phyloP scores from a whole-genome alignment of 2,113 vertebrate species.

The Hepsetus odoe region DNA sequence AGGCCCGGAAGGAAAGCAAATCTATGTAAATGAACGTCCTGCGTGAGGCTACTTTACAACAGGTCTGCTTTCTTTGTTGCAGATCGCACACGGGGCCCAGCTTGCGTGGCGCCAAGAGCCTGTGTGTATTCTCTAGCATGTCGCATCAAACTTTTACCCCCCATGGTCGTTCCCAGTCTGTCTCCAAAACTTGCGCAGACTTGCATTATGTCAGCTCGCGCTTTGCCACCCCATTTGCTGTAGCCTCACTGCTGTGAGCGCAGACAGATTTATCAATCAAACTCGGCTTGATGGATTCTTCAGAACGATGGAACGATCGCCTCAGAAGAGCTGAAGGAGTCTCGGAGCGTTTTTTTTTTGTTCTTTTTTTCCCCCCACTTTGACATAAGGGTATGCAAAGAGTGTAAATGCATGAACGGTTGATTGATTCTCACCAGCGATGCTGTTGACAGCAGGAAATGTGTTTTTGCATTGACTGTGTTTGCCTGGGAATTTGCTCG shows the following conservation, averaged over 20 bases:
- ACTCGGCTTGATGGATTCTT: constrained; percentile 98
- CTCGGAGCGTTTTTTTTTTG: constrained; percentile 91
- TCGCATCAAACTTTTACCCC: constrained; percentile 74
- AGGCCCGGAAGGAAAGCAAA: constrained; percentile 16
- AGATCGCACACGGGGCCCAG: constrained; percentile 45
- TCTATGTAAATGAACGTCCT: constrained; percentile 13
- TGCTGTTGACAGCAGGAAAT: constrained; percentile 98
- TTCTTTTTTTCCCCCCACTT: constrained; percentile 71
- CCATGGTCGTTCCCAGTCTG: constrained; percentile 66
- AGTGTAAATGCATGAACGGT: constrained; percentile 99
- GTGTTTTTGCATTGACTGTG: constrained; percentile 90
- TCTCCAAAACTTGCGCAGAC: constrained; percentile 72
- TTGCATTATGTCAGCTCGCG: constrained; percentile 79
- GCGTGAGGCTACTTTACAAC: not conserved
- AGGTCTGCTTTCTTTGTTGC: constrained; percentile 36
- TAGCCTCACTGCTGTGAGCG: constrained; percentile 98
- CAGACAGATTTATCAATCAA: constrained; percentile 99
- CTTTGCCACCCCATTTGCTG: constrained; percentile 99
- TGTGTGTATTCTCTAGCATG: constrained; percentile 59
- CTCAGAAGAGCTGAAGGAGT: constrained; percentile 79
- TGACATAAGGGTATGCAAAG: constrained; percentile 99
- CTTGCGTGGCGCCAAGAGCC: constrained; percentile 42
- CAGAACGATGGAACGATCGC: constrained; percentile 90
- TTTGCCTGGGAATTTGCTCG: constrained; percentile 87
- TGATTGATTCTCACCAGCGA: constrained; percentile 99